These are phyloP conservation scores for Bombus sylvicola DNA, from an alignment of 1,140 invertebrate species.

Conservation along the genomic window DNA sequence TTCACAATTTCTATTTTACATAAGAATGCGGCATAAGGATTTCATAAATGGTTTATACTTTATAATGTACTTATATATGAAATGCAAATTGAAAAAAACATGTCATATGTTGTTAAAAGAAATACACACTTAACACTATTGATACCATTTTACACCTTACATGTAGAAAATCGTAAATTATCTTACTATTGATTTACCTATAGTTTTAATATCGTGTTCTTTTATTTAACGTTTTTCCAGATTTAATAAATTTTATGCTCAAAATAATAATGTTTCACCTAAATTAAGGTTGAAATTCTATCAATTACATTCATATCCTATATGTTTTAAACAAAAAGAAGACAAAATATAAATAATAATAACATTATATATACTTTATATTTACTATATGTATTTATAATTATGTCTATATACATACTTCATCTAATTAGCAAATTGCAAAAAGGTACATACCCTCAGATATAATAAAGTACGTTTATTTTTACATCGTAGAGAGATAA, in stretches of 20 bases:
- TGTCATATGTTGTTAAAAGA: not conserved
- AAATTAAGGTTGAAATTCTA: not conserved
- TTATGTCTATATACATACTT: not conserved
- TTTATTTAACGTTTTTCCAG: not conserved
- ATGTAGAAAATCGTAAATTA: not conserved
- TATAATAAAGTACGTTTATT: not conserved
- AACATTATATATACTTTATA: not conserved
- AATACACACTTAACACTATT: not conserved
- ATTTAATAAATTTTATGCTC: not conserved
- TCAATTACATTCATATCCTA: not conserved
- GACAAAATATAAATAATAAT: not conserved
- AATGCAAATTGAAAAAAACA: not conserved
- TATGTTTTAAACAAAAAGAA: not conserved
- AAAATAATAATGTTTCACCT: not conserved
- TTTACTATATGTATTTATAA: not conserved
- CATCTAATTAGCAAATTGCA: not conserved
- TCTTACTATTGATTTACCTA: not conserved
- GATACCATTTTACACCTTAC: not conserved
- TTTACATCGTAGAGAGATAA: not conserved
- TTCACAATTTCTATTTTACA: not conserved
- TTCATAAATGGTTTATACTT: not conserved
- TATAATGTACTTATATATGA: not conserved
- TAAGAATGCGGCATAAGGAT: slow-evolving; percentile 19
- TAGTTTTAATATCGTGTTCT: not conserved
- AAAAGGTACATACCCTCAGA: not conserved